Base-by-base conservation (phyloP, 2,797 vertebrate genomes). In the Hypotaenidia okinawae region DNA sequence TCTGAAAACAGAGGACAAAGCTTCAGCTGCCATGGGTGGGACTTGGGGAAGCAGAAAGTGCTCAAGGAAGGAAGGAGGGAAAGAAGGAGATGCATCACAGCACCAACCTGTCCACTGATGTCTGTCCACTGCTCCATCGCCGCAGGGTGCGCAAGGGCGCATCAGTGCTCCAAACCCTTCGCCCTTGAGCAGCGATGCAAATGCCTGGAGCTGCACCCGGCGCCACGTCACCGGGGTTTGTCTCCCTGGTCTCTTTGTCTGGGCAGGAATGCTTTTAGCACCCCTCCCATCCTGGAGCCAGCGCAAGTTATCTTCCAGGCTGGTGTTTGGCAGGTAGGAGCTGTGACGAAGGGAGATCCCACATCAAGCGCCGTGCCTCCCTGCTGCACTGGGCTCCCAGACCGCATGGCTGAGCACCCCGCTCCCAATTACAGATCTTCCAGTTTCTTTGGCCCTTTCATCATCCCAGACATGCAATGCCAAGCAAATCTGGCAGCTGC, bases 181-280 rank as follows among this genome's bases (percentile, higher is more conserved):
- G 0, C 23, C 63, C 41, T 33, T 2, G 12, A 61, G 81, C 79
- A 47, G 82, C 6, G 1, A n/a, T 1, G 30, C 67, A 19, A 73
- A 35, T 3, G 47, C 18, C 87, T 5, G 2, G 51, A 33, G 58
- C 19, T 15, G 37, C 54, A 25, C 21, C 33, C 3, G 6, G 32
- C 0, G 6, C 76, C 75, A 69, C 10, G 0, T 21, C 77, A 81
- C 32, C 0, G 0, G 55, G 28, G 47, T 7, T 49, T 1, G 1
- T 17, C 74, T 73, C 6, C 45, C 1, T 35, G 35, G 1, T 16
- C 74, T 73, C 55, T 25, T 33, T 0, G 0, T 18, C 90, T 70
- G 77, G 80, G 52, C 87, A 87, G 67, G 74, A 89, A 47, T 0
- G 1, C 52, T 61, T n/a, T 25, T 27, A 90, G 79, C 90, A n/a